Conservation (phyloP, 2,113 vertebrate genomes). For the Acanthochromis polyacanthus region DNA sequence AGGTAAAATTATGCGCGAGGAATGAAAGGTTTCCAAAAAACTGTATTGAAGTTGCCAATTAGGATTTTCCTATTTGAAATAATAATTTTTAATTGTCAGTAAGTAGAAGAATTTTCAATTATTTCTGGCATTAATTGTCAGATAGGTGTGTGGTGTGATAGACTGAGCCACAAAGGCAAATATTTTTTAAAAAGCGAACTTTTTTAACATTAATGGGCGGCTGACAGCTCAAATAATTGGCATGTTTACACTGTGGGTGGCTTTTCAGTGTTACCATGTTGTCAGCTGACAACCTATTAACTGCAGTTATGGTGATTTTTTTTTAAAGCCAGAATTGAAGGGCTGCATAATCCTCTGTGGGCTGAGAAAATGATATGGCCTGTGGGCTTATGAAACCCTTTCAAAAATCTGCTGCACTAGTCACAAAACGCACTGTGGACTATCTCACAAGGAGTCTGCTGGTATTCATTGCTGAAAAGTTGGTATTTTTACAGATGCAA, state of each 20-base stretch:
- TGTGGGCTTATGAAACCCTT: conserved; percentile 37
- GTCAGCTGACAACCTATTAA: conserved; percentile 59
- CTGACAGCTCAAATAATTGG: conserved; percentile 46
- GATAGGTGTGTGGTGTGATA: background rate
- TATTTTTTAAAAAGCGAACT: background rate
- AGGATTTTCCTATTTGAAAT: background rate
- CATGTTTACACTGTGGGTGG: conserved; percentile 54
- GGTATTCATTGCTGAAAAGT: conserved; percentile 24
- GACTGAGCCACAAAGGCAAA: conserved; percentile 14
- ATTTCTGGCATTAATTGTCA: background rate
- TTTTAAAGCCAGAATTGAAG: conserved; percentile 10
- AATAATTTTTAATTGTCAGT: background rate
- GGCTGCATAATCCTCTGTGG: conserved; percentile 43
- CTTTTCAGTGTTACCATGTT: conserved; percentile 34
- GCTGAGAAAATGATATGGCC: conserved; percentile 24
- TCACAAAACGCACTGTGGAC: conserved; percentile 21
- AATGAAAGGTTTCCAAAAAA: background rate
- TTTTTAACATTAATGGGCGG: conserved; percentile 23
- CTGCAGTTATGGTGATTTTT: conserved; percentile 35
- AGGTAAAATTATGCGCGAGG: background rate
- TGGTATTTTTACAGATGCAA: background rate
- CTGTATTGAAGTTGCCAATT: too few relatives aligned
- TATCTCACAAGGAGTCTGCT: background rate
- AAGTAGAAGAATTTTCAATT: background rate
- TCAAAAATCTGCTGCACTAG: conserved; percentile 21